Evolutionary conservation across 2,888 invertebrate species (phyloP), one percentile per base, ranked within the genome.

Genomic region (Atethmia centrago): DNA sequence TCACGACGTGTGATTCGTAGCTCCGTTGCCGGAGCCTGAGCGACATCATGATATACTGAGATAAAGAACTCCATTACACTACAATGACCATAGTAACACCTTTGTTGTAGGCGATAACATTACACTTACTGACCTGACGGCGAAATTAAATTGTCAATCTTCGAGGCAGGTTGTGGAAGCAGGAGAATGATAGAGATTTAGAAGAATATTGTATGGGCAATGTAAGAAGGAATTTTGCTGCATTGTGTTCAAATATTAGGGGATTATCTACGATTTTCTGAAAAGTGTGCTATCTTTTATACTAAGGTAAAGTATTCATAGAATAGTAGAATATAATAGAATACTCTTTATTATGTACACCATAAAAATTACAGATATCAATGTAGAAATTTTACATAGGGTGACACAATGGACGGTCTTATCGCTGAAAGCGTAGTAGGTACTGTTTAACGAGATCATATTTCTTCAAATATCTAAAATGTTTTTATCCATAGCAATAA

Each of bases 61-160:
- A 92, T 90, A 92, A 91, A 91, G 89, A 89, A 91, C 89, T 90
- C 88, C 88, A 89, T 91, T 91, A 91, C 85, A 79, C 86, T 80
- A 85, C 85, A 90, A 92, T 92, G 92, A 90, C 92, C 92, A 87
- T 75, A 80, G 85, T 82, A 88, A 87, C 91, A 91, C 92, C 91
- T 90, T 80, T 77, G 76, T 74, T 66, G 67, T 42, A 45, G 28
- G 31, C n/a, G 71, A 79, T 79, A 78, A 62, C 79, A 56, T 45
- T 58, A 58, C 58, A 70, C 62, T 76, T 36, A 28, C 66, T 77
- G 69, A 63, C 58, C 77, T 62, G 64, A n/a, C 31, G 19, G 51
- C 14, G 14, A 16, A 25, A 67, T 59, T 51, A 63, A 36, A 67
- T 40, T 64, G 66, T 56, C 53, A 71, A 64, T 66, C 77, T 61